phyloP scores from a whole-genome alignment of 92 coral and sea anemone genomes.

The Phenganax subtilis region DNA sequence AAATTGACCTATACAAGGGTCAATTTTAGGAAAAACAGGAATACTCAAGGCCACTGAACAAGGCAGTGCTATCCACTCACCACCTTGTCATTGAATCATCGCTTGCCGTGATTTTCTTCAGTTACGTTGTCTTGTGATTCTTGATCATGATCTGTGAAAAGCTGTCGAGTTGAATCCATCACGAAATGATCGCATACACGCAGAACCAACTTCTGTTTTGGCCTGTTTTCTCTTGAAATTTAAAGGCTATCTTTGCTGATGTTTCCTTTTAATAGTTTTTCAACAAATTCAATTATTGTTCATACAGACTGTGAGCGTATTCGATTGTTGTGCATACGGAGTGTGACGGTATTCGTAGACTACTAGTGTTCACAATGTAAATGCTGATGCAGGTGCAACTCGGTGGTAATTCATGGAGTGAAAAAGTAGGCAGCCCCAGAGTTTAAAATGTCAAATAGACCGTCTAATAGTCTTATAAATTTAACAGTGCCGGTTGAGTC shows the following conservation, averaged over 20 bases:
- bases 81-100: background rate
- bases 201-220: background rate
- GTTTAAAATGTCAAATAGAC: conserved; percentile 22
- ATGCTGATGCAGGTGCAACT: conserved; percentile 10
- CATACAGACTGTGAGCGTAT: conserved; percentile 5
- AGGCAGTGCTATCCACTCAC: background rate
- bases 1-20: too few species aligned
- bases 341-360: conserved; percentile 3
- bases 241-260: background rate
- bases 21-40: too few species aligned
- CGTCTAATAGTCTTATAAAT: background rate
- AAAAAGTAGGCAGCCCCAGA: background rate
- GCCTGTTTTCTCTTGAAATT: conserved; percentile 4
- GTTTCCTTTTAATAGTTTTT: background rate
- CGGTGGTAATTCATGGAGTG: background rate
- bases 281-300: background rate
- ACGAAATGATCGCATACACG: background rate
- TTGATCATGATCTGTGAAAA: background rate
- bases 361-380: conserved; percentile 14
- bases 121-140: background rate
- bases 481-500: background rate
- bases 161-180: background rate
- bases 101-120: conserved; percentile 13
- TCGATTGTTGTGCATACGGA: background rate
- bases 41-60: too few species aligned